These are phyloP conservation scores for Trachelus troglodyta DNA, from an alignment of 2,888 invertebrate species.

Conservation along the genomic window DNA sequence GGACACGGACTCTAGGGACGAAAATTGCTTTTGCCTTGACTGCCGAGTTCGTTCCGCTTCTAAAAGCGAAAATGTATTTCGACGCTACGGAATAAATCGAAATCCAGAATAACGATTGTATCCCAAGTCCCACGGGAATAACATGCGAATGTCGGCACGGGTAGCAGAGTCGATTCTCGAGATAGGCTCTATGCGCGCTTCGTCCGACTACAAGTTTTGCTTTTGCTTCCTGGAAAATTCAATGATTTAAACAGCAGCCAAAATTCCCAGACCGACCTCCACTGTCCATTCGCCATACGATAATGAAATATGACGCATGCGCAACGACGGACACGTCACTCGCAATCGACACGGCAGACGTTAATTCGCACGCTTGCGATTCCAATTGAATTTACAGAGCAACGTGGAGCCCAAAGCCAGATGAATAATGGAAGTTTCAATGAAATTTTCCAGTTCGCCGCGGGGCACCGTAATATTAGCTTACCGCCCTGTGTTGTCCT, in stretches of 20 bases:
- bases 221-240: too few species aligned
- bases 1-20: neutral
- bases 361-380: conserved; percentile 54
- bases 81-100: conserved; percentile 57
- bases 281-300: too few species aligned
- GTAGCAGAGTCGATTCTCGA: too few species aligned
- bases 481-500: conserved; percentile 42
- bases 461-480: conserved; percentile 65
- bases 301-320: too few species aligned
- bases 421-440: conserved; percentile 65
- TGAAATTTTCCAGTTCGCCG: conserved; percentile 65
- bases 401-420: conserved; percentile 18
- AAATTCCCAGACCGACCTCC: too few species aligned
- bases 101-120: conserved; percentile 46
- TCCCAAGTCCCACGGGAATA: neutral
- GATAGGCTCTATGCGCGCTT: too few species aligned
- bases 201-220: too few species aligned
- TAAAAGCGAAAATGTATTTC: conserved; percentile 57
- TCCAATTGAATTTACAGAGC: conserved; percentile 52
- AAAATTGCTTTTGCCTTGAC: conserved; percentile 20
- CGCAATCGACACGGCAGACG: too few species aligned
- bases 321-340: too few species aligned
- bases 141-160: too few species aligned
- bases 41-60: conserved; percentile 12
- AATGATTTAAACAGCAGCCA: too few species aligned